phyloP scores from a whole-genome alignment of 2,797 vertebrate species.

The Huso huso region DNA sequence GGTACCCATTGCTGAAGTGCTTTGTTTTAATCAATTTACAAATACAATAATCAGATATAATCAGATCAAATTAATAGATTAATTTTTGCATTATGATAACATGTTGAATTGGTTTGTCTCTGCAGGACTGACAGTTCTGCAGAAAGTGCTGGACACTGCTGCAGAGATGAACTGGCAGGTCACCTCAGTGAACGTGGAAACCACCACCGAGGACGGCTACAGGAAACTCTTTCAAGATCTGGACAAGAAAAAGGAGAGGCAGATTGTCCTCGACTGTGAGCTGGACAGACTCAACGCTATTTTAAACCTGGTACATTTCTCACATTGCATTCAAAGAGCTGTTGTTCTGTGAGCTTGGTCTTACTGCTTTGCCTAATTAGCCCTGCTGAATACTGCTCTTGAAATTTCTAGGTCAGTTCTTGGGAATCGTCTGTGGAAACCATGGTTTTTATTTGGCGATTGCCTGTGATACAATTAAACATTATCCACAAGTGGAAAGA shows the following conservation, averaged over 20 bases:
- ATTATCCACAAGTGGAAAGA: neutral
- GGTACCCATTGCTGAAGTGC: no score
- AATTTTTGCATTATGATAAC: no score
- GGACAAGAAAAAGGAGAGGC: conserved; percentile 84
- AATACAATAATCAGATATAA: no score
- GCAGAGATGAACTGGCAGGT: conserved; percentile 91
- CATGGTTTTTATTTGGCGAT: neutral
- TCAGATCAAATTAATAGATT: no score
- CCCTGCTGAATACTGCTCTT: neutral
- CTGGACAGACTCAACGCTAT: conserved; percentile 82
- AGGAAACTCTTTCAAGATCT: conserved; percentile 80
- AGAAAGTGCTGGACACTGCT: conserved; percentile 89
- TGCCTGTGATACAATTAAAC: neutral
- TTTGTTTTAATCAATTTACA: no score
- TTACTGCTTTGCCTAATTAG: neutral
- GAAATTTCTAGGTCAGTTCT: neutral
- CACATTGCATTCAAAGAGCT: no score
- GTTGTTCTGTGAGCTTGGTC: no score
- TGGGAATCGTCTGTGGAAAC: neutral
- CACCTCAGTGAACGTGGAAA: conserved; percentile 86
- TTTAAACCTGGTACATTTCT: conserved; percentile 72
- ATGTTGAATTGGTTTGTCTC: no score
- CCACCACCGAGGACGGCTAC: conserved; percentile 77
- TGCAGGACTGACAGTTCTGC: conserved; percentile 81
- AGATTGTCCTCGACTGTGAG: conserved; percentile 89